Evolutionary conservation across 2,888 invertebrate species (phyloP).

Genomic region (Caenorhabditis sulstoni): DNA sequence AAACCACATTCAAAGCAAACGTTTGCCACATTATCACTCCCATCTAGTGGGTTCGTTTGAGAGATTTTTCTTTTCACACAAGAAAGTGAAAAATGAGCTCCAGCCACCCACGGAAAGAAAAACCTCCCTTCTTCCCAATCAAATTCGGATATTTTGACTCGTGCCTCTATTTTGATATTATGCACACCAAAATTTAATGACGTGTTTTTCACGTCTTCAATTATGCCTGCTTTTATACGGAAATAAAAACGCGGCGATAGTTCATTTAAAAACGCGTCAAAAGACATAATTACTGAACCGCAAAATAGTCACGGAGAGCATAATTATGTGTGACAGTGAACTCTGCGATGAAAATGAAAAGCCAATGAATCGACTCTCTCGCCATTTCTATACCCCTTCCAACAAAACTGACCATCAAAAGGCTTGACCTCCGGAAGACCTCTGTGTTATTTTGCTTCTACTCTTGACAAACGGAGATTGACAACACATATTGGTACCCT

Average conservation of each 20-base stretch:
- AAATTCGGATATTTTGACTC: neutral
- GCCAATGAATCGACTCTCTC: neutral
- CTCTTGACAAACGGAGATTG: conserved; percentile 33
- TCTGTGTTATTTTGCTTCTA: conserved; percentile 39
- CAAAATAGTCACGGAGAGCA: conserved; percentile 16
- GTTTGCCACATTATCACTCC: conserved; percentile 42
- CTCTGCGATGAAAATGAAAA: conserved; percentile 19
- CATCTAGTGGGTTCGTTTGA: conserved; percentile 42
- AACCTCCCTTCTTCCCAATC: neutral
- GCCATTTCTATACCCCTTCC: neutral
- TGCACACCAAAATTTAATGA: neutral
- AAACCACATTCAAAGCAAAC: conserved; percentile 9
- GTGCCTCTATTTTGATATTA: neutral
- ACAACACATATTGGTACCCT: conserved; percentile 44
- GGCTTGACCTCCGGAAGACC: conserved; percentile 39
- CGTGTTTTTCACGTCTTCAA: conserved; percentile 24
- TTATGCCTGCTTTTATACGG: conserved; percentile 12
- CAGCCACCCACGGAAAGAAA: neutral
- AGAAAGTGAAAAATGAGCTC: conserved; percentile 13
- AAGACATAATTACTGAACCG: conserved; percentile 27
- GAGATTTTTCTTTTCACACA: conserved; percentile 35
- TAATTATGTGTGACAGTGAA: conserved; percentile 40
- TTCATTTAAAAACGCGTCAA: conserved; percentile 9
- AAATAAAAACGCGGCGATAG: conserved; percentile 13
- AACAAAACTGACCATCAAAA: conserved; percentile 4